These are phyloP conservation scores for Harpagoxenus sublaevis DNA, from an alignment of 2,888 invertebrate genomes.

Conservation along the genomic window DNA sequence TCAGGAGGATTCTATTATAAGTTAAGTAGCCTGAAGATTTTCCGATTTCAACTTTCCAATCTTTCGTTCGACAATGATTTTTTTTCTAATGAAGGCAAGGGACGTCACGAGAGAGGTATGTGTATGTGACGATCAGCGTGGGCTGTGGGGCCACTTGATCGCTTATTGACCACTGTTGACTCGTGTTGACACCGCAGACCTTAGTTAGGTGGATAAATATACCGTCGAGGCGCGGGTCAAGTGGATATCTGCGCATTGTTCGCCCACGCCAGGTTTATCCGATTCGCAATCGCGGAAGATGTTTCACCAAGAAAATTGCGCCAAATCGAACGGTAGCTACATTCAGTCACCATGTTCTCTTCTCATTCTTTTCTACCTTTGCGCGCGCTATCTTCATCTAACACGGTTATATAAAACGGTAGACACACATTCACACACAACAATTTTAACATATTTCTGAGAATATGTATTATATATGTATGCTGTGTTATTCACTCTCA, in stretches of 20 bases:
- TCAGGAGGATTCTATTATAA: background rate
- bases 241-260: conserved; percentile 81
- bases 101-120: conserved; percentile 48
- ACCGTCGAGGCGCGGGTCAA: conserved; percentile 82
- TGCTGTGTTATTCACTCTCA: background rate
- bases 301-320: background rate
- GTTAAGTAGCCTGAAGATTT: background rate
- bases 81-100: conserved; percentile 10
- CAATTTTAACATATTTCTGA: background rate
- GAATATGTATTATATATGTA: background rate
- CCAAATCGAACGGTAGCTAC: background rate
- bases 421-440: background rate
- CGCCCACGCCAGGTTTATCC: conserved; percentile 81
- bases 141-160: conserved; percentile 84
- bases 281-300: conserved; percentile 55
- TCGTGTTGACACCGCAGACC: conserved; percentile 86
- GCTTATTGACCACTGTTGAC: conserved; percentile 86
- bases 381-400: background rate
- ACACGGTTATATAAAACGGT: background rate
- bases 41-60: background rate
- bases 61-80: conserved; percentile 27
- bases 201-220: conserved; percentile 85
- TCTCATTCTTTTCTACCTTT: background rate
- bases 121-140: conserved; percentile 78
- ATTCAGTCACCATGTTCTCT: background rate